Evolutionary conservation across 2,113 vertebrate genomes (phyloP).

Genomic region (Triplophysa tibetana): DNA sequence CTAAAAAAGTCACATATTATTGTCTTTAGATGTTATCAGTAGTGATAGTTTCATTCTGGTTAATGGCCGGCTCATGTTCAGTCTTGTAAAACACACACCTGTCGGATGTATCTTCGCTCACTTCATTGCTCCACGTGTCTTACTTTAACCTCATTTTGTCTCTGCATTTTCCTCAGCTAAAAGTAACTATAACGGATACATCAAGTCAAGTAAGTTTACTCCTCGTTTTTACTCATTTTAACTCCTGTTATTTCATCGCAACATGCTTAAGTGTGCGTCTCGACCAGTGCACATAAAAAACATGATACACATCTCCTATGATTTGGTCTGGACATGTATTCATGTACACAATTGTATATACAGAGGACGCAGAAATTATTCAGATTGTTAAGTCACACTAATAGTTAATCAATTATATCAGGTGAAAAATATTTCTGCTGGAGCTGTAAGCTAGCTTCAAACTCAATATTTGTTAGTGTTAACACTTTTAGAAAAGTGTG

Average conservation of each 20-base stretch:
- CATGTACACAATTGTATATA: too few species aligned
- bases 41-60: background rate
- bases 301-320: too few species aligned
- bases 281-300: background rate
- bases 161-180: conserved; percentile 77
- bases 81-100: background rate
- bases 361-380: too few species aligned
- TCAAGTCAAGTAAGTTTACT: conserved; percentile 81
- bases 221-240: conserved; percentile 51
- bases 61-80: background rate
- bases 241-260: conserved; percentile 35
- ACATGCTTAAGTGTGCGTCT: conserved; percentile 42
- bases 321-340: too few species aligned
- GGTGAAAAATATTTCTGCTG: too few species aligned
- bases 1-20: too few species aligned
- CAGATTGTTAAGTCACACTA: too few species aligned
- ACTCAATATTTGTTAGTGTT: too few species aligned
- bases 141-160: conserved; percentile 69
- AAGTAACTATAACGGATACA: conserved; percentile 83
- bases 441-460: too few species aligned
- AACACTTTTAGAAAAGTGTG: too few species aligned
- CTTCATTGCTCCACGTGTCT: conserved; percentile 56
- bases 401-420: too few species aligned
- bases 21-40: too few species aligned
- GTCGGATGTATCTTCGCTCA: conserved; percentile 49